Base-by-base conservation (phyloP, 2,797 vertebrate genomes). In the Rhabdophis nuchalis region DNA sequence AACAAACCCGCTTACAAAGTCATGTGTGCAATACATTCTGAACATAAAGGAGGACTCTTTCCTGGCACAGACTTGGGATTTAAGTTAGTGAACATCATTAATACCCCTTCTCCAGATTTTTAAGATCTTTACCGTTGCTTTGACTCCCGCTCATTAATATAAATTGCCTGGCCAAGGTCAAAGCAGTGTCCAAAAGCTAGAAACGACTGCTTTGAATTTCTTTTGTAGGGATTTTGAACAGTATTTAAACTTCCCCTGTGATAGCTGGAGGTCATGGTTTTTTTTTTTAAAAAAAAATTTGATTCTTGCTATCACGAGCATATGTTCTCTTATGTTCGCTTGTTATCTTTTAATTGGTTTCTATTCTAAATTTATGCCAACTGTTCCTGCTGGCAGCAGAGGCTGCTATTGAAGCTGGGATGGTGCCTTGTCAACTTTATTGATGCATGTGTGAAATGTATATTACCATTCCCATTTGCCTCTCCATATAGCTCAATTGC, bases 261-360 rank as follows among this genome's bases (percentile, higher is more conserved):
- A 92, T 60, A 89, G 77, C 93, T 64, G 82, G 93, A 92, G 94
- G 95, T 95, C 86, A 36, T 91, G 92, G 86, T n/a, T n/a, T 2
- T 92, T 93, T 32, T 46, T 86, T 53, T 87, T 0, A 0, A 41
- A 58, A 54, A 54, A 57, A 57, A 58, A 89, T 93, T 93, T 92
- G 93, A 94, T 93, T 94, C 93, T 95, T 96, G 94, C 93, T 91
- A 93, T 94, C 94, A 90, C 0, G 9, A 94, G 92, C 93, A 94
- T 96, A 96, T 96, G 96, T 95, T 94, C 95, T 85, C 93, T 93
- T 96, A 94, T 96, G 94, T 95, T 94, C 93, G 36, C 95, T 95
- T 96, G 94, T 95, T 96, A 96, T 96, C 95, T 95, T 96, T 95
- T 97, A 96, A 97, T 96, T 97, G 95, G 93, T 92, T 96, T 96